Percentiles rank a stretch among this genome's conserved stretches.
Conservation (phyloP, 2,888 invertebrate genomes). For the Stenolophus ochropezus region DNA sequence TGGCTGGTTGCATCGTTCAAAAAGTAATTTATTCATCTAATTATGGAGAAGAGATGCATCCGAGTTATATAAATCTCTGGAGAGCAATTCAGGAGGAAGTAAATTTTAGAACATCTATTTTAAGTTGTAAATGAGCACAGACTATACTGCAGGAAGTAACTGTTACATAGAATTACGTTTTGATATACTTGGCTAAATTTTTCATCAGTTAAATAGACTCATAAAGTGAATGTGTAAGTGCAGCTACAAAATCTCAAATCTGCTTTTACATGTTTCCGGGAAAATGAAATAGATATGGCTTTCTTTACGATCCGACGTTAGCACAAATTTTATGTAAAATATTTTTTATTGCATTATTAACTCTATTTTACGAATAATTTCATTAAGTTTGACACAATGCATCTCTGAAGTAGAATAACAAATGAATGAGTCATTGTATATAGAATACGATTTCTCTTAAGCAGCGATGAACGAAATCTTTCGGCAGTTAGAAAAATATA, state of each 20-base stretch:
- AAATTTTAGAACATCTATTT: constrained; percentile 31
- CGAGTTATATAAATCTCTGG: not conserved
- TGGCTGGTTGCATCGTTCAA: not conserved
- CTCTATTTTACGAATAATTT: constrained; percentile 14
- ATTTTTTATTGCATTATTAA: constrained; percentile 16
- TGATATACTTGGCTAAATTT: constrained; percentile 40
- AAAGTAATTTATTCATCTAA: constrained; percentile 14
- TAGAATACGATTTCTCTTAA: no score
- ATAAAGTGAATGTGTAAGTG: constrained; percentile 50
- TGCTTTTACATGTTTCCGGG: constrained; percentile 23
- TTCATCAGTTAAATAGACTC: constrained; percentile 39
- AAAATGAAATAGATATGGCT: constrained; percentile 49
- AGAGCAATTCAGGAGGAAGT: not conserved
- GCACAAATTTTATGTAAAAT: constrained; percentile 33
- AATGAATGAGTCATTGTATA: not conserved
- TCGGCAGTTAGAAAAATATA: no score
- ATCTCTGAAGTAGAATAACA: not conserved
- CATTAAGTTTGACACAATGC: not conserved
- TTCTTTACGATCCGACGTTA: constrained; percentile 33
- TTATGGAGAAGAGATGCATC: constrained; percentile 1
- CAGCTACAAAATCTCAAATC: constrained; percentile 45
- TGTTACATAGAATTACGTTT: constrained; percentile 39
- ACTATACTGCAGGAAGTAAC: constrained; percentile 1
- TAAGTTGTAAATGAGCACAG: constrained; percentile 24
- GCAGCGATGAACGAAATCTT: no score